Evolutionary conservation across 2,113 vertebrate genomes (phyloP).

Genomic region (Halcyon malimbica): DNA sequence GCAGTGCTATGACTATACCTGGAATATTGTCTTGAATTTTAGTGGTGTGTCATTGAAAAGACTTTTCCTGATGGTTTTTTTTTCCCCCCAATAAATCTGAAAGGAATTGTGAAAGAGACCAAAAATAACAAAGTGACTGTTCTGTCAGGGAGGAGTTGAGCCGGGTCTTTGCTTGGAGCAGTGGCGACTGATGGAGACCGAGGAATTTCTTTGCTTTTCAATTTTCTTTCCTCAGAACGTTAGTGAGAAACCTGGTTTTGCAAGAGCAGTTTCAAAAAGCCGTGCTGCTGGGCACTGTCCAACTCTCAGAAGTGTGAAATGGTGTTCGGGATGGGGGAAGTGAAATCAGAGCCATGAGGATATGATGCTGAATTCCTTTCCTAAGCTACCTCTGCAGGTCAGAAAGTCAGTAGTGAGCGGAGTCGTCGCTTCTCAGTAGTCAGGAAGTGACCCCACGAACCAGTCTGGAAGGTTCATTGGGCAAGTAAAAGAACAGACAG

Average conservation of each 20-base stretch:
- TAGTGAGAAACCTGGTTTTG: neutral
- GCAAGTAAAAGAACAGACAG: neutral
- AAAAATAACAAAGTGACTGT: accelerated
- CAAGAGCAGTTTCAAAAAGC: accelerated
- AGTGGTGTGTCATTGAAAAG: neutral
- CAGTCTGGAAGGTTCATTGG: neutral
- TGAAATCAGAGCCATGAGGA: neutral
- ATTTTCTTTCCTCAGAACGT: neutral
- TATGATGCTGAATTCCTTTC: neutral
- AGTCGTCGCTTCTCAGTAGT: neutral
- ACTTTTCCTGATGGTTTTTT: neutral
- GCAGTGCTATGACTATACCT: neutral
- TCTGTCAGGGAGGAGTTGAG: neutral
- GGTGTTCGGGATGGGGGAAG: neutral
- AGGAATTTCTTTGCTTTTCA: neutral
- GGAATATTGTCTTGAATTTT: neutral
- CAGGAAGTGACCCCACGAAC: neutral
- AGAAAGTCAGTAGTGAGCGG: accelerated
- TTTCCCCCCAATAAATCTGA: neutral
- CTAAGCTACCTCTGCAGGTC: neutral
- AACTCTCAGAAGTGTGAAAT: neutral
- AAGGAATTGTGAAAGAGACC: neutral
- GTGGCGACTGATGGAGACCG: accelerated
- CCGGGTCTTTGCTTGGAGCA: neutral
- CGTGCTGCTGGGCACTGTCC: neutral